Evolutionary conservation across 2,888 invertebrate genomes (phyloP).

Genomic region (Eilema caniola): DNA sequence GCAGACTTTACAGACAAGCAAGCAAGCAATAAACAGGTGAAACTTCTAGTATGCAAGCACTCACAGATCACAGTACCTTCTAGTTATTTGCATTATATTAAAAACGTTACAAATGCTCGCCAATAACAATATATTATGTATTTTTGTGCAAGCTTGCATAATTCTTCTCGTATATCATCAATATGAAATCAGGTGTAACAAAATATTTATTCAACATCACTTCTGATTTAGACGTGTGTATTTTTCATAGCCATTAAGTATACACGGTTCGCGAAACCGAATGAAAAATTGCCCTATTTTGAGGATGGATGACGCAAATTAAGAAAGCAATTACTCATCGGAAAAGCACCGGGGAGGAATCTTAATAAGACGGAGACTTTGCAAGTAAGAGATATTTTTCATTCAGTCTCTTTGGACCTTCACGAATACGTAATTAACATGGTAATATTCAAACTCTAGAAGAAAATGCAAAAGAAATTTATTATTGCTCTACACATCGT

Average conservation of each 20-base stretch:
- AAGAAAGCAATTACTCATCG: conserved; percentile 87
- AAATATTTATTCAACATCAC: conserved; percentile 55
- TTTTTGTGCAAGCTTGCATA: not conserved
- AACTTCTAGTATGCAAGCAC: too few species aligned
- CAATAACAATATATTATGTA: not conserved
- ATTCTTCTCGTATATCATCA: conserved; percentile 1
- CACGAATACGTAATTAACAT: conserved; percentile 78
- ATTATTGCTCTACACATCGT: not conserved
- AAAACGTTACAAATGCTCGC: not conserved
- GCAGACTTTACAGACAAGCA: too few species aligned
- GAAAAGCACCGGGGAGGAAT: conserved; percentile 82
- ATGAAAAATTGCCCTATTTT: conserved; percentile 86
- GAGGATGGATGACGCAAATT: conserved; percentile 87
- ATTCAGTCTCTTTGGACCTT: conserved; percentile 74
- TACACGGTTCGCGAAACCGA: conserved; percentile 67
- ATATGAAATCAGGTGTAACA: conserved; percentile 32
- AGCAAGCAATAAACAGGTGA: too few species aligned
- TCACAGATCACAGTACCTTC: too few species aligned
- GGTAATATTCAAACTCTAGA: conserved; percentile 56
- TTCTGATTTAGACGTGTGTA: conserved; percentile 50
- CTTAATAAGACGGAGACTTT: conserved; percentile 82
- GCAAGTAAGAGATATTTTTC: conserved; percentile 77
- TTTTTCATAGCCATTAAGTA: conserved; percentile 65
- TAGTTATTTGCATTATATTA: not conserved
- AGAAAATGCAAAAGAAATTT: not conserved